Conservation (phyloP, 1,140 invertebrate genomes). For the Geopemphigus sp. region DNA sequence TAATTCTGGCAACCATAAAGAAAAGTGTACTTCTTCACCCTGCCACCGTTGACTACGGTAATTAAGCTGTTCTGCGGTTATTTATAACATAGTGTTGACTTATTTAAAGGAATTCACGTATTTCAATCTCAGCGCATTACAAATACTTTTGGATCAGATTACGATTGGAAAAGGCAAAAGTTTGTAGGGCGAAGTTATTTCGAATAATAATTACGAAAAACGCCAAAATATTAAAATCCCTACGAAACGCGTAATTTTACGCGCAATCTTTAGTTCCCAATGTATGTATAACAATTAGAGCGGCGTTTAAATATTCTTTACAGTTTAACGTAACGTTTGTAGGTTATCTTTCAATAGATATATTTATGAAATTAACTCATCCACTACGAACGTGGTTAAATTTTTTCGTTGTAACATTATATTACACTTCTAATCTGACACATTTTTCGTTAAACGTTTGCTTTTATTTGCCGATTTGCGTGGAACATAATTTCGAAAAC, state of each 20-base stretch:
- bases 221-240: background rate
- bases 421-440: background rate
- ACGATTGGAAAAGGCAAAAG: slow-evolving; percentile 9
- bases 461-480: too few species aligned
- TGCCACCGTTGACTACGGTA: slow-evolving; percentile 28
- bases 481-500: too few species aligned
- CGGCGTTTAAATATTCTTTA: too few species aligned
- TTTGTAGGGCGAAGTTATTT: background rate
- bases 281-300: too few species aligned
- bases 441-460: too few species aligned
- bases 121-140: background rate
- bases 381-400: background rate
- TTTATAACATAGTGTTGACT: slow-evolving; percentile 48
- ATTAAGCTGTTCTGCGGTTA: slow-evolving; percentile 46
- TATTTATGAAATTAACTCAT: background rate
- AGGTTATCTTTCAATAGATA: too few species aligned
- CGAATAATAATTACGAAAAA: background rate
- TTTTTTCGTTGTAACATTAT: background rate
- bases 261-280: background rate
- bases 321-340: background rate
- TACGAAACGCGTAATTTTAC: background rate
- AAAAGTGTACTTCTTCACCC: slow-evolving; percentile 45
- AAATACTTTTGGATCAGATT: slow-evolving; percentile 38
- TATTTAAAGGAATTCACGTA: slow-evolving; percentile 39
- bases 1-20: slow-evolving; percentile 47